These are phyloP conservation scores for Ctenoplectra terminalis DNA, from an alignment of 1,140 invertebrate genomes.

Conservation along the genomic window DNA sequence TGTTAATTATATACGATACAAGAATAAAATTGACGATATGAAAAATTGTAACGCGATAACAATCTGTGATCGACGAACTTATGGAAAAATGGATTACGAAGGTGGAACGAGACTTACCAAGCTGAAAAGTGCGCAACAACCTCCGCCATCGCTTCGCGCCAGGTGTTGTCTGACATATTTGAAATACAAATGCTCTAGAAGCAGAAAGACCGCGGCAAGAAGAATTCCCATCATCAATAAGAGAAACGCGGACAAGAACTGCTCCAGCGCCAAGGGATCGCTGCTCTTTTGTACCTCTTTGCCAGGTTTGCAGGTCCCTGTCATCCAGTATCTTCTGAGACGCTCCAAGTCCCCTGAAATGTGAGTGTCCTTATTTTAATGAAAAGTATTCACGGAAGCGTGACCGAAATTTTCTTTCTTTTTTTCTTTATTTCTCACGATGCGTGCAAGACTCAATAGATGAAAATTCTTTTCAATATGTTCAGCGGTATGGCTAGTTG, in stretches of 20 bases:
- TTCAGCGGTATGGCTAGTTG: too few species aligned
- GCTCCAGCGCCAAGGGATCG: slow-evolving; percentile 96
- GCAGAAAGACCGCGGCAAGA: slow-evolving; percentile 91
- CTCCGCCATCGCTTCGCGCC: slow-evolving; percentile 93
- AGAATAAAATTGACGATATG: too few species aligned
- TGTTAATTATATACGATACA: too few species aligned
- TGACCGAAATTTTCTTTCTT: too few species aligned
- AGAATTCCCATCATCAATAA: slow-evolving; percentile 96
- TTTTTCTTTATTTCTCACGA: too few species aligned
- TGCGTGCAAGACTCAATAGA: too few species aligned
- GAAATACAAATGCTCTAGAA: slow-evolving; percentile 97
- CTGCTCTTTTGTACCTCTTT: slow-evolving; percentile 95
- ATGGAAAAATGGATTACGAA: not conserved
- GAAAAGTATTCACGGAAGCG: not conserved
- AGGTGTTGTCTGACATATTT: slow-evolving; percentile 94
- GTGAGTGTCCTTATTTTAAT: not conserved
- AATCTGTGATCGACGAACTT: not conserved
- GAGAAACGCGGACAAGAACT: slow-evolving; percentile 98
- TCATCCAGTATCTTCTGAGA: slow-evolving; percentile 97
- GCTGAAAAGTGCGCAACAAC: slow-evolving; percentile 95
- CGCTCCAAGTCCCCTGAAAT: slow-evolving; percentile 94
- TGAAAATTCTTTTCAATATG: too few species aligned
- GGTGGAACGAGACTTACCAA: slow-evolving; percentile 84
- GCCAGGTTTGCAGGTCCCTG: slow-evolving; percentile 96
- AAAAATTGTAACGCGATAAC: not conserved